A percentile compares a stretch with the other conserved stretches of the same genome.
Conservation (phyloP, 2,888 invertebrate genomes). For the Drosophila putrida region DNA sequence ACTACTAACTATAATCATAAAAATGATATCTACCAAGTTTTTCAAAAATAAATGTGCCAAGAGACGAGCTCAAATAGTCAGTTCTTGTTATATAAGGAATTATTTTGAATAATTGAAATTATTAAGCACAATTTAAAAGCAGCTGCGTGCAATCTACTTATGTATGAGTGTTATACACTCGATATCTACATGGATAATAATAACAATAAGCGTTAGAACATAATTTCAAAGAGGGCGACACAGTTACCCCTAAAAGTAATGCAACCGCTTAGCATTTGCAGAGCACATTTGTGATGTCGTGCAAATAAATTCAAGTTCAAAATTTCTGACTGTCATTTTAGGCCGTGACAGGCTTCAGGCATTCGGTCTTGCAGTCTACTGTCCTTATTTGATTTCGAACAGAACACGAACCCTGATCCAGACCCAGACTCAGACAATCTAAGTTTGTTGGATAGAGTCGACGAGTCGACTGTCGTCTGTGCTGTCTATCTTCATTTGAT, state of each 20-base stretch:
- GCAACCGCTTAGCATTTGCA: constrained; percentile 35
- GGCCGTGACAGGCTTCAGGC: constrained; percentile 28
- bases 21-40: too few relatives aligned
- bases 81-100: neutral
- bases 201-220: neutral
- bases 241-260: constrained; percentile 48
- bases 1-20: too few relatives aligned
- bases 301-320: constrained; percentile 80
- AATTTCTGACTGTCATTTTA: constrained; percentile 61
- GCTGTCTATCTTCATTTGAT: constrained; percentile 79
- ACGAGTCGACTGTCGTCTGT: constrained; percentile 50
- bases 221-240: constrained; percentile 16
- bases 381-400: constrained; percentile 76
- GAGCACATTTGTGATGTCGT: constrained; percentile 55
- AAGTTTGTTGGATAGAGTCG: neutral
- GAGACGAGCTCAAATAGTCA: too few relatives aligned
- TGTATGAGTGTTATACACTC: neutral
- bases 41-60: too few relatives aligned
- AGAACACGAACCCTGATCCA: constrained; percentile 16
- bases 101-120: neutral
- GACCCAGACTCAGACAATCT: constrained; percentile 10
- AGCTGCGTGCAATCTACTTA: constrained; percentile 40
- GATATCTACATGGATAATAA: neutral
- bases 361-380: constrained; percentile 45
- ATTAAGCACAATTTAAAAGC: constrained; percentile 8